Conservation (phyloP, 2,888 invertebrate species). For the Heteromurus nitidus region DNA sequence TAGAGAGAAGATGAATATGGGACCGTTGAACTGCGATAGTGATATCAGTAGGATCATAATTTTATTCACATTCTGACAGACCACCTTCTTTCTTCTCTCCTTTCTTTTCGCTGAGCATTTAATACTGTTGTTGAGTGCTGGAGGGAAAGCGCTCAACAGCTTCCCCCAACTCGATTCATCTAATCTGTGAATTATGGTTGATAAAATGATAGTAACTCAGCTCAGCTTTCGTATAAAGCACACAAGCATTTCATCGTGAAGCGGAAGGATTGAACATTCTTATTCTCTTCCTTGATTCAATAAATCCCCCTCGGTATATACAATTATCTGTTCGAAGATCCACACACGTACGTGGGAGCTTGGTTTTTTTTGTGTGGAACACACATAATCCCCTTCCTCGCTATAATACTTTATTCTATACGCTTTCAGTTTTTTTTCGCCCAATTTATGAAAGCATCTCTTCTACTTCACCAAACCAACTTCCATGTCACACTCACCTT, state of each 20-base stretch:
- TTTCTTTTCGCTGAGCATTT: conserved; percentile 29
- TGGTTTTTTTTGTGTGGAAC: too few species aligned
- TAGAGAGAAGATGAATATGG: conserved; percentile 29
- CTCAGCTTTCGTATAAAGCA: too few species aligned
- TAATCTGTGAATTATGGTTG: conserved; percentile 60
- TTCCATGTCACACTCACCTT: not conserved
- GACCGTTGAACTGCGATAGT: conserved; percentile 49
- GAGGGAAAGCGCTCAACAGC: conserved; percentile 41
- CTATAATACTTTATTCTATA: not conserved
- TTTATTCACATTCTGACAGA: conserved; percentile 58
- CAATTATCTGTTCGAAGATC: too few species aligned
- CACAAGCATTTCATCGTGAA: too few species aligned
- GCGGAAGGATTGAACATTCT: too few species aligned
- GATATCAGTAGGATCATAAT: conserved; percentile 56
- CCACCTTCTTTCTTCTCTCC: conserved; percentile 16
- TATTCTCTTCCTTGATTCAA: too few species aligned
- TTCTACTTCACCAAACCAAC: not conserved
- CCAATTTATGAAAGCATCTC: conserved; percentile 18
- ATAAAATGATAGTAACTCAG: conserved; percentile 30
- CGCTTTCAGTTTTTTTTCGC: not conserved
- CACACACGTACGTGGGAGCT: too few species aligned
- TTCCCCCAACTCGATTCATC: conserved; percentile 59
- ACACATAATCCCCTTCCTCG: too few species aligned
- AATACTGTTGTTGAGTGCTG: conserved; percentile 44
- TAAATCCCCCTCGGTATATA: too few species aligned